Evolutionary conservation across 2,113 vertebrate species (phyloP).

Genomic region (Xerus inauris): DNA sequence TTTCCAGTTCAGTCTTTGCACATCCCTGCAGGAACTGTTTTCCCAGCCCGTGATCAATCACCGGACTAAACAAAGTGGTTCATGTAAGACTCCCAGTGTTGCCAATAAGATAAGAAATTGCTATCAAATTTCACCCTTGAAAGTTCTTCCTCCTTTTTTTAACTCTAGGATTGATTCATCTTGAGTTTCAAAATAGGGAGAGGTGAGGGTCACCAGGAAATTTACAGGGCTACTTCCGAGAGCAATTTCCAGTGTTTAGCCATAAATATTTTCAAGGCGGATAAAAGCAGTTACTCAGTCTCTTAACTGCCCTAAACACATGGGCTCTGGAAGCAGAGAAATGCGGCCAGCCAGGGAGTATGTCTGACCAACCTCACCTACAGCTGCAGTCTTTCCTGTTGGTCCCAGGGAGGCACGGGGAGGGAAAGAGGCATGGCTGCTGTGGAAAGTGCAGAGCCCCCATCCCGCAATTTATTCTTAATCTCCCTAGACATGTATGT

Average conservation of each 20-base stretch:
- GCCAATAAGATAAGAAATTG: constrained; percentile 75
- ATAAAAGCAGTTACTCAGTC: constrained; percentile 60
- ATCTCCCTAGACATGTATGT: not conserved
- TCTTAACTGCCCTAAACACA: not conserved
- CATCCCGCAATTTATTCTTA: constrained; percentile 17
- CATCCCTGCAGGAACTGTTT: not conserved
- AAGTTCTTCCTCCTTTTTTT: constrained; percentile 56
- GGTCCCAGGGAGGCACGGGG: not conserved
- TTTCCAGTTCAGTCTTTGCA: not conserved
- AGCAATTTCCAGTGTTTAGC: constrained; percentile 60
- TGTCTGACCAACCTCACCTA: not conserved
- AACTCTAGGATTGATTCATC: constrained; percentile 53
- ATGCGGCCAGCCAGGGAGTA: not conserved
- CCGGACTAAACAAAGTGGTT: constrained; percentile 67
- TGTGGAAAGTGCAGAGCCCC: not conserved
- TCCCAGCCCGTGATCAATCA: constrained; percentile 27
- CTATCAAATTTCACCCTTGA: constrained; percentile 47
- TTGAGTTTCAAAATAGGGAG: constrained; percentile 72
- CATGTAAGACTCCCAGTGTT: constrained; percentile 16
- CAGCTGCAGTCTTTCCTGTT: constrained; percentile 20
- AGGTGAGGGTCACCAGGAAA: constrained; percentile 60
- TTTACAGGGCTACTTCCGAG: constrained; percentile 53
- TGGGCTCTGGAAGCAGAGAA: not conserved
- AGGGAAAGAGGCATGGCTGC: not conserved
- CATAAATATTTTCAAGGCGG: constrained; percentile 74